A percentile compares a stretch with the other conserved stretches of the same genome.
These are phyloP conservation scores for Aproaerema taeniolella DNA, from an alignment of 2,888 invertebrate species.

Conservation along the genomic window DNA sequence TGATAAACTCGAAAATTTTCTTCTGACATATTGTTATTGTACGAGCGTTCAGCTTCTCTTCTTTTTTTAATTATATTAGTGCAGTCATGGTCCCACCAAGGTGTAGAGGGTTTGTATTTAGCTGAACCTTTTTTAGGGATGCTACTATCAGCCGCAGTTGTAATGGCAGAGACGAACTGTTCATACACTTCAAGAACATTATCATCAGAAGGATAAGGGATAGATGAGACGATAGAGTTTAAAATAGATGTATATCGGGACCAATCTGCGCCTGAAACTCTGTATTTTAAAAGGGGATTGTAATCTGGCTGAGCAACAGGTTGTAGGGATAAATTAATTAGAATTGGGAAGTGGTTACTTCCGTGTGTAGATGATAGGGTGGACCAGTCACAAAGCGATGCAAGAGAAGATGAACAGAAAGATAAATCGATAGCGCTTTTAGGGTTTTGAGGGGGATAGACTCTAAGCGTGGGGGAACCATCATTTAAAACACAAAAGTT, in stretches of 20 bases:
- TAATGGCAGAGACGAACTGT: neutral
- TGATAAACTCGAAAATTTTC: conserved; percentile 13
- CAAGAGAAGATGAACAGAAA: conserved; percentile 11
- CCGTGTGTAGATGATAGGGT: conserved; percentile 7
- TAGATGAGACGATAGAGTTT: neutral
- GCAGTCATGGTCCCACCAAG: conserved; percentile 17
- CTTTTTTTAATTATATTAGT: conserved; percentile 1
- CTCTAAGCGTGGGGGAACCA: conserved; percentile 10
- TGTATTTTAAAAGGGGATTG: conserved; percentile 9
- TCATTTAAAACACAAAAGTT: conserved; percentile 10
- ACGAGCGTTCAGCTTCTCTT: conserved; percentile 8
- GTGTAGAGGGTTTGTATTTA: conserved; percentile 6
- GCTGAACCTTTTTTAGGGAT: conserved; percentile 1
- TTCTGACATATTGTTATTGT: conserved; percentile 1
- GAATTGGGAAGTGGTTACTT: conserved; percentile 17
- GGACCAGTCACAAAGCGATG: conserved; percentile 8
- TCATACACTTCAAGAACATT: neutral
- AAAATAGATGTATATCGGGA: neutral
- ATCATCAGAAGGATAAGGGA: neutral
- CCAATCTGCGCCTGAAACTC: conserved; percentile 7
- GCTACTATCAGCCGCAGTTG: neutral
- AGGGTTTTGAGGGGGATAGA: conserved; percentile 9
- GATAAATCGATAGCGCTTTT: conserved; percentile 12
- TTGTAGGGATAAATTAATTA: conserved; percentile 1
- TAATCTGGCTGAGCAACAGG: neutral